These are phyloP conservation scores for Actinopyga echinites DNA, from an alignment of 53 echinoderm and acorn worm genomes.

Conservation along the genomic window DNA sequence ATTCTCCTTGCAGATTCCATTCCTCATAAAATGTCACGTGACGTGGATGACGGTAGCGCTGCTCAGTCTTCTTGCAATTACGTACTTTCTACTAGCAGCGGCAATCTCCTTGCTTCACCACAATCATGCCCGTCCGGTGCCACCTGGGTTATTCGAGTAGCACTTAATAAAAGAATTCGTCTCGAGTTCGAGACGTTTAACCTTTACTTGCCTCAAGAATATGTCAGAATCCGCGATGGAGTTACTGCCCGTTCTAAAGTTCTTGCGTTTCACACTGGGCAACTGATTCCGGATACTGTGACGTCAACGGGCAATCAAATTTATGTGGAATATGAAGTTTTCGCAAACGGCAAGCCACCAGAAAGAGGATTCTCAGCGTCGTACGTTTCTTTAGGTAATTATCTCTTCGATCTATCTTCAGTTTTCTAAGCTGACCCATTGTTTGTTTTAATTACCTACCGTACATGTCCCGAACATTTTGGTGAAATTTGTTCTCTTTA, in stretches of 20 bases:
- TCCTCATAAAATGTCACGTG: neutral
- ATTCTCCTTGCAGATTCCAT: neutral
- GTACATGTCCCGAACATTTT: no score
- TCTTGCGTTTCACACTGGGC: slow-evolving; percentile 86
- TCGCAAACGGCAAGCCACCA: slow-evolving; percentile 51
- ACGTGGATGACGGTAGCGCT: slow-evolving; percentile 6
- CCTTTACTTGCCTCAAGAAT: slow-evolving; percentile 74
- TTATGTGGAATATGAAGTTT: slow-evolving; percentile 81
- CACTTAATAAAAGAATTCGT: slow-evolving; percentile 59
- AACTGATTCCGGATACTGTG: slow-evolving; percentile 66
- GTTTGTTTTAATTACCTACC: neutral
- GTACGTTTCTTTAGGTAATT: slow-evolving; percentile 70
- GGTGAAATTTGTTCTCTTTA: no score
- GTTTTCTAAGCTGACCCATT: neutral
- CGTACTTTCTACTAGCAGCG: slow-evolving; percentile 46
- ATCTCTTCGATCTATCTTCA: neutral
- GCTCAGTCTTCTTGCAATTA: slow-evolving; percentile 70
- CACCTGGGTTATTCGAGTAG: slow-evolving; percentile 65
- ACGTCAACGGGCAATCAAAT: slow-evolving; percentile 67
- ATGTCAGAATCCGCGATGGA: slow-evolving; percentile 84
- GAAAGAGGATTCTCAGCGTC: slow-evolving; percentile 71
- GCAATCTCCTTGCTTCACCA: slow-evolving; percentile 66
- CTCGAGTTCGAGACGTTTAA: slow-evolving; percentile 79
- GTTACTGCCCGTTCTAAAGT: slow-evolving; percentile 58
- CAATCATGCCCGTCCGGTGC: slow-evolving; percentile 50